Conservation (phyloP, 2,888 invertebrate genomes). For the Heterodera filipjevi region DNA sequence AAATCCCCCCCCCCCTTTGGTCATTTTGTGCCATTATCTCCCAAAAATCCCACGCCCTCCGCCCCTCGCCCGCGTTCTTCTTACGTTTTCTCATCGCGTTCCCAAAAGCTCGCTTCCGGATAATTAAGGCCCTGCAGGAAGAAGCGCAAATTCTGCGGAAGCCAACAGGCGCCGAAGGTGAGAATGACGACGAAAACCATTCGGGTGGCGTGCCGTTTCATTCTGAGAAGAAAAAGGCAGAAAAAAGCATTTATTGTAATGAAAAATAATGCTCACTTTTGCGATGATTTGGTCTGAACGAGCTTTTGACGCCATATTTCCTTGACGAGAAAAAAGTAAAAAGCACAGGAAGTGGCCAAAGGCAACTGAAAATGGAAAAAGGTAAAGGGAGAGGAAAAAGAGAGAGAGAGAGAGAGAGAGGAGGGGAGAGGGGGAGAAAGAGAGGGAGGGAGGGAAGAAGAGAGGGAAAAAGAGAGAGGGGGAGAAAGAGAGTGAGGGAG, state of each 20-base stretch:
- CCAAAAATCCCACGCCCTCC: too few species aligned
- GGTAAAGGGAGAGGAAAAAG: conserved; percentile 80
- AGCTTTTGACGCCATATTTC: conserved; percentile 74
- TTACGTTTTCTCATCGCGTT: conserved; percentile 35
- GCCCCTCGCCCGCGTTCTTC: conserved; percentile 33
- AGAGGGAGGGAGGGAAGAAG: too few species aligned
- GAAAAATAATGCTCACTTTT: too few species aligned
- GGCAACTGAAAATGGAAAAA: conserved; percentile 62
- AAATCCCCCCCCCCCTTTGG: too few species aligned
- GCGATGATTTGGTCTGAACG: conserved; percentile 43
- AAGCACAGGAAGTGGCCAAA: conserved; percentile 50
- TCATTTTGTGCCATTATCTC: too few species aligned
- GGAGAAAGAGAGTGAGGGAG: too few species aligned
- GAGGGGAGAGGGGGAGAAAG: too few species aligned
- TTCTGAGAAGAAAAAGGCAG: too few species aligned
- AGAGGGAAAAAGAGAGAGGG: too few species aligned
- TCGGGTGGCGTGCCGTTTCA: conserved; percentile 47
- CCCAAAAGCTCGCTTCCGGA: conserved; percentile 45
- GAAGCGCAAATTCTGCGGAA: conserved; percentile 80
- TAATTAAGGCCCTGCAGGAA: conserved; percentile 52
- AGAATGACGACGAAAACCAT: conserved; percentile 65
- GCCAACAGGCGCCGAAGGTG: conserved; percentile 89
- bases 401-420: too few species aligned
- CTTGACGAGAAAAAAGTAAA: conserved; percentile 85
- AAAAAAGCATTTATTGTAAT: too few species aligned